Evolutionary conservation across 2,797 vertebrate species (phyloP).

Genomic region (Coccyzus lansbergi): DNA sequence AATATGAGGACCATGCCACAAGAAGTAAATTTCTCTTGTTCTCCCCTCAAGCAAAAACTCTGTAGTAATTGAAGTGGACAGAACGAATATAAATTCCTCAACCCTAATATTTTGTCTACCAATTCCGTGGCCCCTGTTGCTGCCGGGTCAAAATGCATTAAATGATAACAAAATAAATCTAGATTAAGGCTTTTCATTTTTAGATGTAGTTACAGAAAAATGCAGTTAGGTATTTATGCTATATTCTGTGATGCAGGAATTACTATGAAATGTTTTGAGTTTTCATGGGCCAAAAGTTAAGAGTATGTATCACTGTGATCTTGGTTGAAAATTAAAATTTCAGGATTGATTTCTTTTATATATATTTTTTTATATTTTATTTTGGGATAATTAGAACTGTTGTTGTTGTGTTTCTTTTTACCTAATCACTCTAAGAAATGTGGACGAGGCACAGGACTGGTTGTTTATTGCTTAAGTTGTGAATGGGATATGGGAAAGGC

Average conservation of each 20-base stretch:
- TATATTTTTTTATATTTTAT: neutral
- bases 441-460: neutral
- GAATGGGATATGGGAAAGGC: neutral
- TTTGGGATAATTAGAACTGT: neutral
- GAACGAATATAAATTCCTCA: constrained; percentile 5
- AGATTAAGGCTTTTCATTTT: constrained; percentile 11
- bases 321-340: neutral
- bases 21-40: constrained; percentile 22
- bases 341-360: neutral
- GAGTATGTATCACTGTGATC: neutral
- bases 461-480: neutral
- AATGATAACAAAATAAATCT: neutral
- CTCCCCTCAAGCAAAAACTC: constrained; percentile 7
- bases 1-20: neutral
- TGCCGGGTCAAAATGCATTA: constrained; percentile 2
- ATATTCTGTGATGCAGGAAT: neutral
- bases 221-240: neutral
- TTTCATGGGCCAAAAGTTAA: neutral
- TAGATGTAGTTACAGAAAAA: neutral
- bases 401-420: neutral
- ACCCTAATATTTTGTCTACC: neutral
- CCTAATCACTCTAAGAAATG: neutral
- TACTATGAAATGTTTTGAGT: neutral
- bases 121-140: neutral
- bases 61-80: neutral